Evolutionary conservation across 2,888 invertebrate genomes (phyloP), one percentile per base, ranked within the genome.

Genomic region (Boloria selene): DNA sequence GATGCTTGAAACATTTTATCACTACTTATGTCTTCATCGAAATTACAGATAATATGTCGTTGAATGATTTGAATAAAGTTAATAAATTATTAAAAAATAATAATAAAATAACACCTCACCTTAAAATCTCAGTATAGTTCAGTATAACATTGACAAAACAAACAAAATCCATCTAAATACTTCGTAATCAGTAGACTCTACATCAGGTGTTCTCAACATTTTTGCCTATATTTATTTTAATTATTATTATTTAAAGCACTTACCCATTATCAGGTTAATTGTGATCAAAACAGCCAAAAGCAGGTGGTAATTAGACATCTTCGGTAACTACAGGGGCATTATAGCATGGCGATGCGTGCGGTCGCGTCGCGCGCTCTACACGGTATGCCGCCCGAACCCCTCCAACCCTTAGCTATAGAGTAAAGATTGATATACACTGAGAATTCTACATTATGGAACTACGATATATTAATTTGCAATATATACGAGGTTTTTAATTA

Each of bases 291-390:
- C 77, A 68, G 81, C 82, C 66, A 87, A 76, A 64, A 86, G 70
- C 65, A 81, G 73, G 75, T 85, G 79, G 71, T 81, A 82, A 77
- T 82, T 86, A 67, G 79, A 79, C 86, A 87, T 88, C 76, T 85
- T 77, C 74, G 75, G 73, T 74, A 77, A 74, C 75, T 74, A 78
- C 76, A 78, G 73, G 70, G 45, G 67, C 80, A 80, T 80, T 71
- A 70, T 71, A 75, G 51, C 75, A 76, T 75, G 63, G 58, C 77
- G 69, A 71, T 75, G 74, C 79, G 85, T 73, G 80, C 74, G 74
- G 61, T 68, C 78, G 75, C 74, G 70, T 64, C 78, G 82, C 80
- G 84, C 77, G 78, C 77, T 73, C 55, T 55, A 59, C 80, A 78
- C 83, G 78, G 62, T 79, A 77, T 81, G 82, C 38, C 38, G 17